A percentile compares a stretch with the other conserved stretches of the same genome.
These are phyloP conservation scores for Smutsia gigantea DNA, from an alignment of 2,797 vertebrate genomes.

Conservation along the genomic window DNA sequence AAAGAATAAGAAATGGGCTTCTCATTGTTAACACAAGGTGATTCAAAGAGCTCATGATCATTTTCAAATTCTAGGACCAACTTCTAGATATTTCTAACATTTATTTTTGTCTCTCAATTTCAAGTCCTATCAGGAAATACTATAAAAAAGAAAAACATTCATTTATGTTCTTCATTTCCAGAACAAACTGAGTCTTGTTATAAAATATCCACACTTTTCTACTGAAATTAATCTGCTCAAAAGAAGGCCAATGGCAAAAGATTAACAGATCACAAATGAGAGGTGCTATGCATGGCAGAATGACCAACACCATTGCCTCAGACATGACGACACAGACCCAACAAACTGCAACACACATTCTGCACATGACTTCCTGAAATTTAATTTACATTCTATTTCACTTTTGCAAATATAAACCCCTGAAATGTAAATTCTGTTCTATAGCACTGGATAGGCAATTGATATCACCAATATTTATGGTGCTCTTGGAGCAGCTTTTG, in stretches of 20 bases:
- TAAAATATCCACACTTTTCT: constrained; percentile 47
- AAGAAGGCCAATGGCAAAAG: constrained; percentile 30
- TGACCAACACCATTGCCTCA: background rate
- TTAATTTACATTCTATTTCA: background rate
- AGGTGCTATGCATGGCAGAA: background rate
- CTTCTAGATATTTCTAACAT: constrained; percentile 43
- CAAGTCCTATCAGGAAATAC: constrained; percentile 59
- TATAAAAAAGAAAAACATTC: constrained; percentile 58
- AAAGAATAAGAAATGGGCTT: background rate
- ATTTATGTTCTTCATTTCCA: constrained; percentile 57
- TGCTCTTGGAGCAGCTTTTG: background rate
- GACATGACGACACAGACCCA: background rate
- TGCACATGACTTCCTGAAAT: background rate
- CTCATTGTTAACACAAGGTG: constrained; percentile 21
- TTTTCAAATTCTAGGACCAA: constrained; percentile 48
- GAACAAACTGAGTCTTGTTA: constrained; percentile 66
- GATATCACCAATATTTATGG: background rate
- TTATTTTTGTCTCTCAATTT: constrained; percentile 62
- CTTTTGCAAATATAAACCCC: background rate
- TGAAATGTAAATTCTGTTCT: background rate
- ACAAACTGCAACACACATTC: background rate
- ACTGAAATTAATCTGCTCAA: constrained; percentile 53
- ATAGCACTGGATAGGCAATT: background rate
- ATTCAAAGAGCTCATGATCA: constrained; percentile 34
- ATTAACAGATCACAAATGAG: constrained; percentile 16